phyloP scores from a whole-genome alignment of 2,113 vertebrate species.

The Onychostoma macrolepis region DNA sequence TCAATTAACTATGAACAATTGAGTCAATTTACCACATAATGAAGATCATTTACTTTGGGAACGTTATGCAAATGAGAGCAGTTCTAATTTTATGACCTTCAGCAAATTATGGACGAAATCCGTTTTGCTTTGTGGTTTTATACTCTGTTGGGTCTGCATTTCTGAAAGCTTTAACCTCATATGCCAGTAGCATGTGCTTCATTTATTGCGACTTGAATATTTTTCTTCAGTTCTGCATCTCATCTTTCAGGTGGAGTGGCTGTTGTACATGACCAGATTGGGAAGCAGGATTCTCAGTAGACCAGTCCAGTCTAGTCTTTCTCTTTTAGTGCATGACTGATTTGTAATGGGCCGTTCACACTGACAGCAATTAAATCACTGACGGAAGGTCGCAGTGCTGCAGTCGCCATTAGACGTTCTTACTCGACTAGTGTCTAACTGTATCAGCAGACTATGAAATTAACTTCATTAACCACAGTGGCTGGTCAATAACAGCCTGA shows the following conservation, averaged over 20 bases:
- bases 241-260: conserved; percentile 16
- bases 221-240: conserved; percentile 12
- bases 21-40: conserved; percentile 41
- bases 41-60: conserved; percentile 42
- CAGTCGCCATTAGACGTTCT: not conserved
- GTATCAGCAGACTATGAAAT: conserved; percentile 24
- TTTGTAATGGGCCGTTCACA: not conserved
- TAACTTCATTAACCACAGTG: conserved; percentile 12
- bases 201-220: conserved; percentile 21
- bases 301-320: conserved; percentile 15
- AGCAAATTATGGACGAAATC: conserved; percentile 11
- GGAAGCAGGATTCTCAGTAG: not conserved
- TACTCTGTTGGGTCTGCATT: not conserved
- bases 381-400: not conserved
- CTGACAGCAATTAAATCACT: not conserved
- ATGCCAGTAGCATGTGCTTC: not conserved
- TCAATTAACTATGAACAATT: conserved; percentile 49
- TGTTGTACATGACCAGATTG: conserved; percentile 5
- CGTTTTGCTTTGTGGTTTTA: not conserved
- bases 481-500: not conserved
- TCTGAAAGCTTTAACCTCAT: conserved; percentile 5
- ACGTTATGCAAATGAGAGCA: conserved; percentile 18
- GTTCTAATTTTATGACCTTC: conserved; percentile 29
- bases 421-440: not conserved
- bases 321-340: conserved; percentile 5